phyloP scores from a whole-genome alignment of 2,113 vertebrate species.

The Blennius ocellaris region DNA sequence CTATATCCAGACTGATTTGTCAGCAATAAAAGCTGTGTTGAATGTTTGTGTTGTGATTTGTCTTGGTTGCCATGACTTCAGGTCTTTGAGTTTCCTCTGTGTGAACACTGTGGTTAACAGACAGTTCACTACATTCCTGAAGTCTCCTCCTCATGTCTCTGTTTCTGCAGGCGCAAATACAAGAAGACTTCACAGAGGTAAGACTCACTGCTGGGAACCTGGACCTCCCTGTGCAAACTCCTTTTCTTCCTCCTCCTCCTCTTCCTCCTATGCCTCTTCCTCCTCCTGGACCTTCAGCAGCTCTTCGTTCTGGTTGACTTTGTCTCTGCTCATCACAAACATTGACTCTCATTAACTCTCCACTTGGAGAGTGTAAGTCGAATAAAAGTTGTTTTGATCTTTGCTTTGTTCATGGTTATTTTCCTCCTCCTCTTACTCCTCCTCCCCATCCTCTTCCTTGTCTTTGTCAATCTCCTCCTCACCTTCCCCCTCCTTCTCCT shows the following conservation, averaged over 20 bases:
- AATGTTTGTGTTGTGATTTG: no score
- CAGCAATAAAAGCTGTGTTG: no score
- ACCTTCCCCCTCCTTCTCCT: no score
- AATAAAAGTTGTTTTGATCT: constrained; percentile 50
- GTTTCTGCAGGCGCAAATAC: constrained; percentile 94
- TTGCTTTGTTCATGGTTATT: constrained; percentile 23
- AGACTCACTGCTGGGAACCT: constrained; percentile 74
- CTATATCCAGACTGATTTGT: no score
- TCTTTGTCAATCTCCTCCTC: no score
- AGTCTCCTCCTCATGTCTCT: constrained; percentile 61
- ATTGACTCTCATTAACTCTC: not conserved
- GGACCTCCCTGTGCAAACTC: constrained; percentile 28
- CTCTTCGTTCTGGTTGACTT: not conserved
- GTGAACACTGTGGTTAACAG: no score
- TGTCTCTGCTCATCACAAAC: constrained; percentile 9
- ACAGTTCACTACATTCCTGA: not conserved
- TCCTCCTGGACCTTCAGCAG: not conserved
- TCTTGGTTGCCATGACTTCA: no score
- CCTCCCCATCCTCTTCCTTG: no score
- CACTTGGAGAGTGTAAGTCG: constrained; percentile 22
- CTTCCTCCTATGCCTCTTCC: not conserved
- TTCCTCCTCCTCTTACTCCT: not conserved
- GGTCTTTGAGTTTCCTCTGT: no score
- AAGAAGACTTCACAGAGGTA: constrained; percentile 99
- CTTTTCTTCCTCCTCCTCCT: not conserved